Conservation (phyloP, 1,140 invertebrate genomes). For the Lepidurus couesii region DNA sequence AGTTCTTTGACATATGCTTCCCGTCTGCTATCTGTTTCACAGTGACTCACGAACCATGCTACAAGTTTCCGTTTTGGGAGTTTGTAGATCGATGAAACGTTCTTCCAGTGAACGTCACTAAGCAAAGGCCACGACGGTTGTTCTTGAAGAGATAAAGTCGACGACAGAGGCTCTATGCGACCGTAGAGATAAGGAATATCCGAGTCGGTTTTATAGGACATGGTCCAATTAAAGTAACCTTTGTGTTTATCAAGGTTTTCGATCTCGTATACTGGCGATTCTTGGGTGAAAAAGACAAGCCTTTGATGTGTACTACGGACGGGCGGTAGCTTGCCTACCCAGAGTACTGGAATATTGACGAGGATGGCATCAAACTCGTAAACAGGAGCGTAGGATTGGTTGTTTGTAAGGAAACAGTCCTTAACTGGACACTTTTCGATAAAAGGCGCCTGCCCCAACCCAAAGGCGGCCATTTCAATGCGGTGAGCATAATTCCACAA, state of each 20-base stretch:
- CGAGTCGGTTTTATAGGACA: conserved; percentile 53
- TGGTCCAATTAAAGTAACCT: conserved; percentile 55
- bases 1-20: conserved; percentile 49
- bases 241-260: conserved; percentile 24
- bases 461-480: conserved; percentile 27
- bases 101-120: neutral
- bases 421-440: conserved; percentile 21
- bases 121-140: neutral
- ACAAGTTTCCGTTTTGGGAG: conserved; percentile 39
- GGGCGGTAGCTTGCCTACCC: neutral
- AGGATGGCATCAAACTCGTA: conserved; percentile 27
- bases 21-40: conserved; percentile 45
- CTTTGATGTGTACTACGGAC: conserved; percentile 43
- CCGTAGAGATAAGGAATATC: conserved; percentile 50
- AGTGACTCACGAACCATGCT: conserved; percentile 53
- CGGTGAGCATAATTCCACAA: conserved; percentile 30
- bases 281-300: conserved; percentile 50
- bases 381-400: conserved; percentile 24
- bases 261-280: conserved; percentile 43
- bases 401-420: conserved; percentile 28
- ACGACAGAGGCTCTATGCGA: conserved; percentile 36
- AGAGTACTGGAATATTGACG: conserved; percentile 31
- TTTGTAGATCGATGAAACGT: neutral
- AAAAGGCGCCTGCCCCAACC: conserved; percentile 27
- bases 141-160: neutral